phyloP scores from a whole-genome alignment of 2,113 vertebrate species.

The Cavia aperea region DNA sequence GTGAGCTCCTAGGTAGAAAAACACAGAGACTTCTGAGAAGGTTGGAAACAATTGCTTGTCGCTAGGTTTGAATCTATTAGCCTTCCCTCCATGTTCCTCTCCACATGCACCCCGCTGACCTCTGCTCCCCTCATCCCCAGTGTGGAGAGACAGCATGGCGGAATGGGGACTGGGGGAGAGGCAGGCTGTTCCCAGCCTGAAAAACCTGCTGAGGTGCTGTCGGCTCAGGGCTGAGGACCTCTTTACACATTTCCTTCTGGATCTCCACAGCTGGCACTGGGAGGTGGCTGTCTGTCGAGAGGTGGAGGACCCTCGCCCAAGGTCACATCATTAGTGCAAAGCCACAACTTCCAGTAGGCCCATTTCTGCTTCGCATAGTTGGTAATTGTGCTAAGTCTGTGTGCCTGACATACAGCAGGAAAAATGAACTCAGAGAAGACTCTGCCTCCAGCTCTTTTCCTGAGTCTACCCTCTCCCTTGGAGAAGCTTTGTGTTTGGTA shows the following conservation, averaged over 20 bases:
- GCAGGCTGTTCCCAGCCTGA: background rate
- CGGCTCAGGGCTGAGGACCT: background rate
- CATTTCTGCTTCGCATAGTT: background rate
- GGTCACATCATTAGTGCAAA: background rate
- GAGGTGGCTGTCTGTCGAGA: background rate
- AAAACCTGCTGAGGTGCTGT: background rate
- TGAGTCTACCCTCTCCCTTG: background rate
- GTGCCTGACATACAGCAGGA: background rate
- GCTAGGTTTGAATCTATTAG: background rate
- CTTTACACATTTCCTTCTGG: background rate
- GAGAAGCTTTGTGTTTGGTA: background rate
- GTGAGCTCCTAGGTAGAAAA: background rate
- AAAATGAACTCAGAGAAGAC: background rate
- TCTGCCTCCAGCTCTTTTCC: no score
- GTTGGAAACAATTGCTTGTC: background rate
- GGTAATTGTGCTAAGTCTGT: background rate
- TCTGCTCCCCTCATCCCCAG: conserved; percentile 1
- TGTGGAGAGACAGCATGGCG: background rate
- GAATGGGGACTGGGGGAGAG: background rate
- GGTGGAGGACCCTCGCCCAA: background rate
- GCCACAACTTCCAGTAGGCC: background rate
- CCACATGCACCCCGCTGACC: background rate
- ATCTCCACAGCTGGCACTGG: background rate
- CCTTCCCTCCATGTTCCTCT: background rate
- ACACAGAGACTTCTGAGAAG: background rate